Base-by-base conservation (phyloP, 2,888 invertebrate genomes). In the Orthonychiurus folsomi region DNA sequence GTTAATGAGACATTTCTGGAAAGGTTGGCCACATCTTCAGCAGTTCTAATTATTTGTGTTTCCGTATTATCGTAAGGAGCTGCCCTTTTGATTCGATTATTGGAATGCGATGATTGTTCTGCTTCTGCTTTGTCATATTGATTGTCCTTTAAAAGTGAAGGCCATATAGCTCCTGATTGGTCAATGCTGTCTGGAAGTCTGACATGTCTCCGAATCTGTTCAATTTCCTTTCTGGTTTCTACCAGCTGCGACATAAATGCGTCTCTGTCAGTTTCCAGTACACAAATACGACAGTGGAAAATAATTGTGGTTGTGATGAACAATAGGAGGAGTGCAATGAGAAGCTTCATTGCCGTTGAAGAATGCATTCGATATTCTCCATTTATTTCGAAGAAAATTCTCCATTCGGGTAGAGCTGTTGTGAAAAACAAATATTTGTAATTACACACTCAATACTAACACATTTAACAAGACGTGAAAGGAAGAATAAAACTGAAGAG, bases 191-290 rank as follows among this genome's bases (percentile, higher is more conserved):
- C n/a, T n/a, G n/a, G n/a, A n/a, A n/a, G n/a, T n/a, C n/a, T n/a
- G n/a, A n/a, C n/a, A n/a, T n/a, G n/a, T n/a, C n/a, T n/a, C n/a
- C n/a, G n/a, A n/a, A n/a, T n/a, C n/a, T n/a, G n/a, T 15, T 37
- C 37, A 37, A 37, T 37, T 15, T 37, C 37, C 37, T 37, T 15
- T 37, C 37, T 5, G 5, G 15, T 5, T 37, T 37, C 15, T 5
- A 37, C 9, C 37, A 37, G 15, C 15, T 37, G 9, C 9, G 5
- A 9, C 37, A 5, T 37, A 37, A 37, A 5, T 9, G 37, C 2
- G 5, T 28, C 56, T n/a, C n/a, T 28, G 15, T 56, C 20, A n/a
- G 23, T 12, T 37, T 56, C 56, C 27, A 56, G 20, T n/a, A n/a
- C 18, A 12, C 28, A 21, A n/a, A 28, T 9, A 2, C 56, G 56